Percentiles rank a stretch among this genome's conserved stretches.
Conservation (phyloP, 2,888 invertebrate species). For the Beris chalybata region DNA sequence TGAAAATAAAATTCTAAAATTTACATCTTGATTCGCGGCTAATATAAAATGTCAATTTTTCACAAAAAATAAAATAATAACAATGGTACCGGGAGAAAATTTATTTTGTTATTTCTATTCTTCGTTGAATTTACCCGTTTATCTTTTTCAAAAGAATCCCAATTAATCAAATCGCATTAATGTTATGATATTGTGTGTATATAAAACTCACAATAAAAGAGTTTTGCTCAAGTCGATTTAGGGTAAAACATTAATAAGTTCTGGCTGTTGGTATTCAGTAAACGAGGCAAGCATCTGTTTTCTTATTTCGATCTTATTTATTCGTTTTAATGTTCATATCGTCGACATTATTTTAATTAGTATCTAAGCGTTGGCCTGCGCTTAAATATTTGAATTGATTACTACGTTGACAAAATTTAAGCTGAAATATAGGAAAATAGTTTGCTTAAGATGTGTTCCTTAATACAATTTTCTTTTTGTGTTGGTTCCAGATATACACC, state of each 20-base stretch:
- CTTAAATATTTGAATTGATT: constrained; percentile 22
- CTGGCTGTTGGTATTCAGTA: constrained; percentile 13
- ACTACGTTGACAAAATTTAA: constrained; percentile 36
- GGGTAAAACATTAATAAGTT: constrained; percentile 5
- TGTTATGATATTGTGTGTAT: no score
- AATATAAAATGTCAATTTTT: no score
- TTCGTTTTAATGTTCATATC: constrained; percentile 21
- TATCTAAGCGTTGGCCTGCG: constrained; percentile 30
- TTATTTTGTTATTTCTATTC: no score
- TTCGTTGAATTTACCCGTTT: no score
- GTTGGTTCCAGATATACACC: neutral
- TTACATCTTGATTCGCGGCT: no score
- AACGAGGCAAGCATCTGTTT: constrained; percentile 7
- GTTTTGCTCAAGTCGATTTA: no score
- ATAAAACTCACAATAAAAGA: no score
- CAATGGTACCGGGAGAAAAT: no score
- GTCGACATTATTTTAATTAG: constrained; percentile 22
- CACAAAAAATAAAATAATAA: no score
- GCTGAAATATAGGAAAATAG: constrained; percentile 38
- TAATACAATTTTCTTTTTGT: neutral
- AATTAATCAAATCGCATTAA: no score
- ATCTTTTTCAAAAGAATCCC: no score
- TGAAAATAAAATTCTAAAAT: no score
- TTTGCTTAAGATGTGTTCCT: constrained; percentile 16
- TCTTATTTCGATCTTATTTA: neutral